Percentiles rank a stretch among this genome's conserved stretches.
These are phyloP conservation scores for Dendroctonus ponderosae DNA, from an alignment of 1,140 invertebrate species.

Conservation along the genomic window DNA sequence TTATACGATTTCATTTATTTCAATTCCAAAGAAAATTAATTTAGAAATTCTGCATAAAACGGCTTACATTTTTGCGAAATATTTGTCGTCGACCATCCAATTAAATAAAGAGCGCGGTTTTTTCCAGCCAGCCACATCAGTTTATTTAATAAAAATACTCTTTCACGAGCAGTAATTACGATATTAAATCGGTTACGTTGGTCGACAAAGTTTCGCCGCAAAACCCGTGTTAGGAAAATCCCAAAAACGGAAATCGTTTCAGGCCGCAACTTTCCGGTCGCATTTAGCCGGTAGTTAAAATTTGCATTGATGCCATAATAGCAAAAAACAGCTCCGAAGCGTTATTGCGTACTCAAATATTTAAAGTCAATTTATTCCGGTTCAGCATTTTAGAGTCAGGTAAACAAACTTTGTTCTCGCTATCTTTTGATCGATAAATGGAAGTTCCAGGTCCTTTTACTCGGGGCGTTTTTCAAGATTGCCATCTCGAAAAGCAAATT, in stretches of 20 bases:
- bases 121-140: too few relatives aligned
- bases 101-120: too few relatives aligned
- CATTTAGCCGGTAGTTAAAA: constrained; percentile 13
- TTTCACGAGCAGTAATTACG: too few relatives aligned
- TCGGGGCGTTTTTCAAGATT: constrained; percentile 32
- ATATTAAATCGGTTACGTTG: too few relatives aligned
- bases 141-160: too few relatives aligned
- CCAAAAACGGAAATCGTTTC: not conserved
- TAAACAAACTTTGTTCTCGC: constrained; percentile 36
- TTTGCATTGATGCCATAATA: constrained; percentile 10
- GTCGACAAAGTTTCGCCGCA: too few relatives aligned
- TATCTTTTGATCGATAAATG: constrained; percentile 37
- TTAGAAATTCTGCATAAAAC: too few relatives aligned
- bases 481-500: constrained; percentile 36
- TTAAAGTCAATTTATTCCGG: constrained; percentile 36
- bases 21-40: too few relatives aligned
- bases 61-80: too few relatives aligned
- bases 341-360: constrained; percentile 34
- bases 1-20: too few relatives aligned
- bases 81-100: too few relatives aligned
- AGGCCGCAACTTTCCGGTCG: not conserved
- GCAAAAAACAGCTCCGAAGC: constrained; percentile 14
- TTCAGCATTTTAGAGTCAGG: constrained; percentile 30
- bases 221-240: too few relatives aligned
- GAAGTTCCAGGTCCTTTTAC: constrained; percentile 22